Evolutionary conservation across 2,113 vertebrate genomes (phyloP).

Genomic region (Pelobates fuscus): DNA sequence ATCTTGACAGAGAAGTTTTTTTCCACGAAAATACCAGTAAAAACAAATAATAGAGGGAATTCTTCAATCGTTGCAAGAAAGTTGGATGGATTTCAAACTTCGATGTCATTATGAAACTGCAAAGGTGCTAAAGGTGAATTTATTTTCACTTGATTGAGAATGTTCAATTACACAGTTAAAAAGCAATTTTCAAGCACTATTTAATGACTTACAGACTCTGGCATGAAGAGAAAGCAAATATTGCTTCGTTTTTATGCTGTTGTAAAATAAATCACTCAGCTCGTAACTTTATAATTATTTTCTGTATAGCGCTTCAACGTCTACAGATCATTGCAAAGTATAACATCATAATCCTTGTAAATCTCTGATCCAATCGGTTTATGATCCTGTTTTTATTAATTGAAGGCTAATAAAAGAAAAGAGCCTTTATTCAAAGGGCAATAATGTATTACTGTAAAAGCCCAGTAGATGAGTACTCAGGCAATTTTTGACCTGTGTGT

Average conservation of each 20-base stretch:
- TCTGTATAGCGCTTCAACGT: not conserved
- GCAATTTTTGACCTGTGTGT: no score
- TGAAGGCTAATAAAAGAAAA: constrained; percentile 14
- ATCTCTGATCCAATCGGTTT: not conserved
- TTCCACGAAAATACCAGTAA: no score
- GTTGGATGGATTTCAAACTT: constrained; percentile 59
- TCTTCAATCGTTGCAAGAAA: constrained; percentile 56
- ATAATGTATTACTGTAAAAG: no score
- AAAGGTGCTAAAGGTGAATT: constrained; percentile 43
- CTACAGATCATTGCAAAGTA: not conserved
- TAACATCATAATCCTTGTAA: constrained; percentile 28
- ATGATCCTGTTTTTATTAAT: constrained; percentile 17
- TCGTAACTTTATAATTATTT: constrained; percentile 24
- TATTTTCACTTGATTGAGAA: constrained; percentile 6
- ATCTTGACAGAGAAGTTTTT: no score
- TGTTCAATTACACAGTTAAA: constrained; percentile 29
- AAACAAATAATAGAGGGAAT: constrained; percentile 20
- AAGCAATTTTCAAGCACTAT: constrained; percentile 9
- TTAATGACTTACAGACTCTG: constrained; percentile 25
- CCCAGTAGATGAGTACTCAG: no score
- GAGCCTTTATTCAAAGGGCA: not conserved
- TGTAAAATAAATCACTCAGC: constrained; percentile 38
- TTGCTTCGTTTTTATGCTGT: not conserved
- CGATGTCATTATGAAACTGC: constrained; percentile 53
- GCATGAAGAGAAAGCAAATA: constrained; percentile 10